Evolutionary conservation across 2,797 vertebrate species (phyloP).

Genomic region (Sebastes matsubarae): DNA sequence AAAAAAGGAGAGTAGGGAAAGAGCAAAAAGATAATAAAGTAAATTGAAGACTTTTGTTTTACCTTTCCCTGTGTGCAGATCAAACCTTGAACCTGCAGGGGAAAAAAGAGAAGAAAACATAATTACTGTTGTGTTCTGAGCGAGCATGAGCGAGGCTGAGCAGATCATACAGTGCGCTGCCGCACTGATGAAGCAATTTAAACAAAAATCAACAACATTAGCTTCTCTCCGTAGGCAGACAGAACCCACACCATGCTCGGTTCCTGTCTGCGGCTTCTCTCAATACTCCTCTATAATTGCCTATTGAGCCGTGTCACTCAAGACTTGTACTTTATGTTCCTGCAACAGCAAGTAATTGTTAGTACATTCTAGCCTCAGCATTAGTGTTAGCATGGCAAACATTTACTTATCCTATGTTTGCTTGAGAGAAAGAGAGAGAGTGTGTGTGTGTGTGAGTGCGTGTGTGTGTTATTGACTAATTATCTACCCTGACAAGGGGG

Average conservation of each 20-base stretch:
- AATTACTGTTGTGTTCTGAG: conserved; percentile 29
- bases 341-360: conserved; percentile 36
- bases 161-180: not conserved
- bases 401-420: conserved; percentile 41
- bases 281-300: conserved; percentile 53
- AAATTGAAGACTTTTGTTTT: conserved; percentile 21
- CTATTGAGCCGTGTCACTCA: conserved; percentile 59
- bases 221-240: conserved; percentile 18
- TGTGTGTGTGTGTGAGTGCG: not conserved
- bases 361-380: conserved; percentile 15
- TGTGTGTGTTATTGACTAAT: conserved; percentile 55
- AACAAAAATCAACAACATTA: conserved; percentile 34
- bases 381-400: conserved; percentile 28
- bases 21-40: not conserved
- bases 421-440: not conserved
- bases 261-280: conserved; percentile 25
- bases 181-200: conserved; percentile 23
- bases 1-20: not conserved
- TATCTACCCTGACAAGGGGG: conserved; percentile 57
- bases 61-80: conserved; percentile 75
- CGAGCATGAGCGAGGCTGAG: not conserved
- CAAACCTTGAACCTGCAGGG: conserved; percentile 69
- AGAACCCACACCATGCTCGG: not conserved
- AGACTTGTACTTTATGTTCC: conserved; percentile 32
- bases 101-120: conserved; percentile 15